Base-by-base conservation (phyloP, 1,140 invertebrate species). In the Hypsibius dujardini region DNA sequence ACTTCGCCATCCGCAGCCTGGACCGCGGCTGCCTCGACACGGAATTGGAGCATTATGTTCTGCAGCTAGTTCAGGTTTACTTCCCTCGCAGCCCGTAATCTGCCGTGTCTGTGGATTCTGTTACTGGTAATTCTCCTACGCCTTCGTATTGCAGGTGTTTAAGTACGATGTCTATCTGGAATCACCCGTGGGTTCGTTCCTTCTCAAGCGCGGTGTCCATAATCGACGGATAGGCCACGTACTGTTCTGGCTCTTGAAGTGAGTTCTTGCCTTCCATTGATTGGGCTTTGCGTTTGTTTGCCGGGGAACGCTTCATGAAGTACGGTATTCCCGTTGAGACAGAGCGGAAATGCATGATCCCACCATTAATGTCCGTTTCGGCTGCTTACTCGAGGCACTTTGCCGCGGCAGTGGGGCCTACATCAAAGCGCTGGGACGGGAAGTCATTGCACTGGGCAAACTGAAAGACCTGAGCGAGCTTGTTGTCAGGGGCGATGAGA, bases 181-280 rank as follows among this genome's bases (percentile, higher is more conserved):
- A 75, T 95, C 90, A 77, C 88, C 90, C 76, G 81, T 98, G 73
- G 88, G 90, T 1, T 85, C 87, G 76, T 94, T 98, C 82, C 81
- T 98, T 3, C 77, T 96, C 40, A 86, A 87, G 77, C 83, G 92
- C 72, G 88, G 93, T 1, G 83, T 98, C 70, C 85, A 86, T 69
- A 96, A 96, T 83, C 90, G 91, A 80, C 88, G 87, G 73, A 94
- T 98, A 76, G 95, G 95, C 45, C 93, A 97, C 79, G 92, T 87
- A 77, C 84, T 98, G 73, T 98, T 97, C 80, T 98, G 95, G 95
- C 90, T 96, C 75, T 75, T 84, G 46, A 83, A 80, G 79, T 83
- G 77, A 77, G 77, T 71, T 42, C 28, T 28, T 42, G 67, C 40
- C 7, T 69, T 71, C 14, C 45, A 70, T 1, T 46, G 3, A n/a